Conservation (phyloP, 2,113 vertebrate species). For the Ctenodactylus gundi region DNA sequence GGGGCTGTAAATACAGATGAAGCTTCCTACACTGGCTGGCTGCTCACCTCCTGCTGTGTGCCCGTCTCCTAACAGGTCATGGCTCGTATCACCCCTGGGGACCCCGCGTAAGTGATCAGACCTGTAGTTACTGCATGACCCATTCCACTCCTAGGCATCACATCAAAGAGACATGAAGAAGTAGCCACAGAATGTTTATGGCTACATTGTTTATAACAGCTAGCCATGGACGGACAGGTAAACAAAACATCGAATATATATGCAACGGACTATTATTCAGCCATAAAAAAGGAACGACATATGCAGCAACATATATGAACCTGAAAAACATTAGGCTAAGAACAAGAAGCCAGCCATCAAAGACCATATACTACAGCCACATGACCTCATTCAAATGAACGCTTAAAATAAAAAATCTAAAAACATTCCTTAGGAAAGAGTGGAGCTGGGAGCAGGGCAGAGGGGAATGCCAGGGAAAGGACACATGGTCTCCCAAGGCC, state of each 20-base stretch:
- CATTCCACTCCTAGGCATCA: background rate
- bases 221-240: too few relatives aligned
- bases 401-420: background rate
- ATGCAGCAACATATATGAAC: background rate
- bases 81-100: too few relatives aligned
- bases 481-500: background rate
- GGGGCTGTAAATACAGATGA: too few relatives aligned
- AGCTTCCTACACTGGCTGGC: too few relatives aligned
- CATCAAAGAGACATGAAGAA: background rate
- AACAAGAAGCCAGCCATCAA: background rate
- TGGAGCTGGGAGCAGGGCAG: too few relatives aligned
- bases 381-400: background rate
- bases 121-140: background rate
- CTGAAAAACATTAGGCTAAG: background rate
- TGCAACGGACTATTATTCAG: fast-evolving
- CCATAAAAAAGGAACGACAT: background rate
- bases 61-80: too few relatives aligned
- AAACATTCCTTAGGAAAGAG: background rate
- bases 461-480: too few relatives aligned
- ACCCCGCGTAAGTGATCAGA: background rate
- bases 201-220: background rate
- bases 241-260: too few relatives aligned
- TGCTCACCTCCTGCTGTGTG: too few relatives aligned
- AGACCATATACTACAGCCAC: background rate
- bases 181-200: fast-evolving